Conservation (phyloP, 2,797 vertebrate genomes). For the Rhodeus uyekii region DNA sequence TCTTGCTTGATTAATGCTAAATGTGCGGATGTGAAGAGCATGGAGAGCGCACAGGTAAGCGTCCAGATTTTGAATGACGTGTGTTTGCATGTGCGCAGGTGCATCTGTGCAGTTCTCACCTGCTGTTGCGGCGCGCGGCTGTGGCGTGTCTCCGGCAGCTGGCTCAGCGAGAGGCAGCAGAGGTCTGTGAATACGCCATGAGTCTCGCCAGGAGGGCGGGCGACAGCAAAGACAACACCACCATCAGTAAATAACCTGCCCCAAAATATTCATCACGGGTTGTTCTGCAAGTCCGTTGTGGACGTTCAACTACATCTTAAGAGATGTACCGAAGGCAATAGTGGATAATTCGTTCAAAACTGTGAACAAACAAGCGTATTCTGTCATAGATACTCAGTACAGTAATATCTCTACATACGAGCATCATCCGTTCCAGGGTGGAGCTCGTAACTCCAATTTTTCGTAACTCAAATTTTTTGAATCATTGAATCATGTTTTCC, state of each 20-base stretch:
- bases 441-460: too few relatives aligned
- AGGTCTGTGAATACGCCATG: conserved; percentile 98
- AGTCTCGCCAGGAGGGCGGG: conserved; percentile 88
- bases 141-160: conserved; percentile 96
- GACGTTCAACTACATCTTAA: too few relatives aligned
- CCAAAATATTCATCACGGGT: too few relatives aligned
- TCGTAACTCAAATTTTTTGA: too few relatives aligned
- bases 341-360: too few relatives aligned
- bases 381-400: too few relatives aligned
- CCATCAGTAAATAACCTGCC: conserved; percentile 78
- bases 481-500: too few relatives aligned
- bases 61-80: neutral
- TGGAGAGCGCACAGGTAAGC: neutral
- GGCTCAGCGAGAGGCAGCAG: conserved; percentile 93
- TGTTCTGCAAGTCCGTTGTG: too few relatives aligned
- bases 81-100: conserved; percentile 73
- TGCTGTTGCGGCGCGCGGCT: conserved; percentile 91
- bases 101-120: conserved; percentile 96
- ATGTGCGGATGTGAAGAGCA: neutral
- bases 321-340: too few relatives aligned
- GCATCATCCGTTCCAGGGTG: too few relatives aligned
- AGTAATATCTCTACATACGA: too few relatives aligned
- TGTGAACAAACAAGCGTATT: too few relatives aligned
- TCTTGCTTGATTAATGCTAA: neutral
- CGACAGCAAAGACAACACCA: conserved; percentile 82